phyloP scores from a whole-genome alignment of 2,888 invertebrate genomes.

The Apotomis turbidana region DNA sequence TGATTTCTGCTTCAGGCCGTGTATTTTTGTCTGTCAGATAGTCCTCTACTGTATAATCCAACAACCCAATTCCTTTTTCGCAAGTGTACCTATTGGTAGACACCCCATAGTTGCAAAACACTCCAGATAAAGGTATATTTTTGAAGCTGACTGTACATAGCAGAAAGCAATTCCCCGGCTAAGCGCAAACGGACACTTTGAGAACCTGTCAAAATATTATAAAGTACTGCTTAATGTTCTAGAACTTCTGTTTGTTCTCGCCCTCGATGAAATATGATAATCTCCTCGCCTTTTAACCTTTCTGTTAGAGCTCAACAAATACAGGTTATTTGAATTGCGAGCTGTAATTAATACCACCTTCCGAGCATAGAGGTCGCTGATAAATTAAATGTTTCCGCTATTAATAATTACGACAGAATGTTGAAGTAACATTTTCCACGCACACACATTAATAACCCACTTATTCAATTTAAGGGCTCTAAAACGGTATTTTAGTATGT shows the following conservation, averaged over 20 bases:
- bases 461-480: too few species aligned
- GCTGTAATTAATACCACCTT: constrained; percentile 13
- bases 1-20: too few species aligned
- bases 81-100: too few species aligned
- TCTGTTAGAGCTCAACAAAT: not conserved
- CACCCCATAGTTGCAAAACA: too few species aligned
- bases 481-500: too few species aligned
- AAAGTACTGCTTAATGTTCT: constrained; percentile 6
- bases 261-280: constrained; percentile 13
- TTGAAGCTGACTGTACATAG: too few species aligned
- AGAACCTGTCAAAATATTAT: constrained; percentile 15
- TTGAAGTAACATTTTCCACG: not conserved
- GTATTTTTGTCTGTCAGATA: too few species aligned
- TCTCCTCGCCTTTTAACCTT: constrained; percentile 1
- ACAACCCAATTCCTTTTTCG: too few species aligned
- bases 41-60: too few species aligned
- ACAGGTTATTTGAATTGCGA: constrained; percentile 1
- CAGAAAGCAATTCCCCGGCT: not conserved
- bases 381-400: constrained; percentile 1
- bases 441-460: not conserved
- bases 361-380: not conserved
- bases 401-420: too few species aligned
- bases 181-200: not conserved
- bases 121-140: too few species aligned
- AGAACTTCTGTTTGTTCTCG: constrained; percentile 3